These are phyloP conservation scores for Cyanoliseus patagonus DNA, from an alignment of 2,113 vertebrate species.

Conservation along the genomic window DNA sequence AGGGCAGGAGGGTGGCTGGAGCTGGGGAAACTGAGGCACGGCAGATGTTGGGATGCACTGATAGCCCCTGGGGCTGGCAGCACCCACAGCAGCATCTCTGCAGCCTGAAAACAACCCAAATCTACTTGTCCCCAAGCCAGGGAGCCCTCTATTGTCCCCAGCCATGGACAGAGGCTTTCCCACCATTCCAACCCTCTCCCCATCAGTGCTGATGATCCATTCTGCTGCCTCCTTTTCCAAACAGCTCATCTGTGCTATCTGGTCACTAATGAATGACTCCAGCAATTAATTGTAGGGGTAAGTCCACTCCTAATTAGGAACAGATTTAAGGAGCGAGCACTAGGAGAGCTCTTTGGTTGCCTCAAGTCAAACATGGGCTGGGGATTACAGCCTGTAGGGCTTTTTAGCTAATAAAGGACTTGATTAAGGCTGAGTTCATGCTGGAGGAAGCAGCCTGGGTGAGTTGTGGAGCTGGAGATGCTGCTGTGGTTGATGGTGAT, in stretches of 20 bases:
- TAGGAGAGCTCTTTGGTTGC: not conserved
- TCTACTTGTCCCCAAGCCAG: not conserved
- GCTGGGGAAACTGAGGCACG: not conserved
- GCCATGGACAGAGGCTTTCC: not conserved
- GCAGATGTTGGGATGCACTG: not conserved
- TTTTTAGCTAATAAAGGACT: not conserved
- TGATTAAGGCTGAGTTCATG: not conserved
- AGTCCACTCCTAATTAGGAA: slow-evolving; percentile 4
- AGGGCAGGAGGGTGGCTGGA: not conserved
- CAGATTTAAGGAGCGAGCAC: not conserved
- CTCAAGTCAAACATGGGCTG: not conserved
- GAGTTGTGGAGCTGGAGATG: not conserved
- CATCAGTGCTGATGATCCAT: not conserved
- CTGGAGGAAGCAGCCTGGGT: fast-evolving
- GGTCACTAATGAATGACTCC: not conserved
- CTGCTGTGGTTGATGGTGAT: not conserved
- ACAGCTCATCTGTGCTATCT: not conserved
- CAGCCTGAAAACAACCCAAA: not conserved
- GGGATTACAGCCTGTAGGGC: not conserved
- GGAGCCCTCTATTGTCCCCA: not conserved
- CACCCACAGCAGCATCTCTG: not conserved
- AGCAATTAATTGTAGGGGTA: not conserved
- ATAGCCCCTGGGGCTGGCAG: not conserved
- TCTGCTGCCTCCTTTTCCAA: not conserved
- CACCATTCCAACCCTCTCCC: not conserved